Base-by-base conservation (phyloP, 2,888 invertebrate species). In the Sialis fuliginosa region DNA sequence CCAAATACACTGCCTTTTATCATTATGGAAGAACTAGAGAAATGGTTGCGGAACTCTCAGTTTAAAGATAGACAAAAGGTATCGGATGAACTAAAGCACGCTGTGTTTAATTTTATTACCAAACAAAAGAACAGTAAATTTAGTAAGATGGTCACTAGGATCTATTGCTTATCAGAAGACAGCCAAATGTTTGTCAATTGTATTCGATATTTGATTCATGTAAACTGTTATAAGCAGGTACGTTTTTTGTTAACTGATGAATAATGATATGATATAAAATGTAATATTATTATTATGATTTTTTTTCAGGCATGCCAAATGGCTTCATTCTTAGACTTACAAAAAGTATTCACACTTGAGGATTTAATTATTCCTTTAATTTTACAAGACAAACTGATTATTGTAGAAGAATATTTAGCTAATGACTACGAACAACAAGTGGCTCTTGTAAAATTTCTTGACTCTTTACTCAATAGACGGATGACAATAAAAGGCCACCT, bases 321-420 rank as follows among this genome's bases (percentile, higher is more conserved):
- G 64, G 72, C 77, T 6, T 71, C 77, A 46, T 69, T 78, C 45
- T 67, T 87, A 57, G 69, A 78, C 51, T 61, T 87, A 37, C 80
- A 80, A 56, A 66, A 74, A 50, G 66, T 74, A 47, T 83, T 86
- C 60, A 66, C 72, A 44, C 75, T 85, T 45, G 75, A 82, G 58
- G 76, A 79, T 48, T 70, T 89, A 54, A 59, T 87, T 6, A 69
- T 91, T 51, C 90, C 90, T 1, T 65, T 91, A 46, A 69, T 90
- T 54, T 65, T 90, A 39, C 87, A 90, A 68, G 88, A 89, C 58
- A 88, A 85, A 60, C 63, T 79, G 9, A 75, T 74, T 51, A 64
- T 84, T 52, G 79, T 82, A 41, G 86, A 90, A 61, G 81, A 82
- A 48, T 88, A 83, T 65, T 65, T 91, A 53, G 64, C 66, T 43